Evolutionary conservation across 1,140 invertebrate species (phyloP).

Genomic region (Drosophila repleta): DNA sequence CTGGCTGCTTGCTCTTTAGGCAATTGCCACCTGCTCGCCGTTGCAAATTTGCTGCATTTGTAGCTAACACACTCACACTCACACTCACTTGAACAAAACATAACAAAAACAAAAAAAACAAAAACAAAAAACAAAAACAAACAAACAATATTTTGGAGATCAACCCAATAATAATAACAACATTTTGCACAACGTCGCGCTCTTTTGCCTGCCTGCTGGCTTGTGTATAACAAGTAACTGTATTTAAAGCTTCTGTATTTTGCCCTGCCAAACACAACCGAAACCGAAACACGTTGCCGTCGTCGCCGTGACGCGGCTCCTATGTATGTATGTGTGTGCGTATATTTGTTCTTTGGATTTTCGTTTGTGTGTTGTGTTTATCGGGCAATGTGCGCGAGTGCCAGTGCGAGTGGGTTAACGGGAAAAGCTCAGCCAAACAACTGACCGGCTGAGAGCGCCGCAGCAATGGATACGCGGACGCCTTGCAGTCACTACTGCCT

Average conservation of each 20-base stretch:
- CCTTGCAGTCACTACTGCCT: conserved; percentile 20
- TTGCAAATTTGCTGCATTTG: conserved; percentile 38
- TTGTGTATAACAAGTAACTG: conserved; percentile 15
- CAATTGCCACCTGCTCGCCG: conserved; percentile 32
- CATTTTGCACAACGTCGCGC: conserved; percentile 7
- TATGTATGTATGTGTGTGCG: background rate
- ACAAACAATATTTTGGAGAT: conserved; percentile 12
- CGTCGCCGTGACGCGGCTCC: conserved; percentile 25
- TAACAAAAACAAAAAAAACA: conserved; percentile 18
- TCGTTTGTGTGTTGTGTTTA: conserved; percentile 42
- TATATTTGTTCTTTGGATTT: conserved; percentile 2
- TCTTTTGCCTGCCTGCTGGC: background rate
- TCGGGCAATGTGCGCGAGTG: conserved; percentile 34
- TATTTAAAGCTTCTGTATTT: conserved; percentile 35
- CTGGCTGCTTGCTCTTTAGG: conserved; percentile 22
- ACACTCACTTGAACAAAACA: conserved; percentile 12
- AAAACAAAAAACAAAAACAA: conserved; percentile 20
- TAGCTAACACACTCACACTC: conserved; percentile 1
- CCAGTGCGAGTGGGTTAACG: conserved; percentile 54
- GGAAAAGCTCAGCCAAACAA: conserved; percentile 58
- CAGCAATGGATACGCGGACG: conserved; percentile 35
- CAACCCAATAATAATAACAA: background rate
- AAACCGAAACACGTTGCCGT: conserved; percentile 43
- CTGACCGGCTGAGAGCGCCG: conserved; percentile 46
- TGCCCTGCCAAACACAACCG: conserved; percentile 40